Evolutionary conservation across 1,140 invertebrate species (phyloP).

Genomic region (Propsilocerus akamusi): DNA sequence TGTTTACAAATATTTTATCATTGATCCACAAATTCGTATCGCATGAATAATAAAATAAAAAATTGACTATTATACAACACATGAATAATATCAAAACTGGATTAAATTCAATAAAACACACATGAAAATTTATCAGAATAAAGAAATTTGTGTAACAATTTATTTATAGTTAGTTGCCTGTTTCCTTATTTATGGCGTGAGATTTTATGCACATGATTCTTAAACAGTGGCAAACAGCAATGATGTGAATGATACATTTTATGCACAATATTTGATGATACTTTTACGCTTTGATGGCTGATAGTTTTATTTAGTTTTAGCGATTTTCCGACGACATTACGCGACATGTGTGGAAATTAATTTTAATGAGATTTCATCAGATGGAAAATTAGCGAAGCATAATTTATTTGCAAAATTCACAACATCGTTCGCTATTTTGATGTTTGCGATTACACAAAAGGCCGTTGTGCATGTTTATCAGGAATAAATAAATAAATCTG

Average conservation of each 20-base stretch:
- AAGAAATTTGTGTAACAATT: too few relatives aligned
- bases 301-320: background rate
- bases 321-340: background rate
- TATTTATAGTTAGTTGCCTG: background rate
- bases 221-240: background rate
- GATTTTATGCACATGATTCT: conserved; percentile 3
- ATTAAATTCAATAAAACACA: too few relatives aligned
- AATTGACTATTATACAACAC: too few relatives aligned
- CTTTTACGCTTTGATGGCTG: background rate
- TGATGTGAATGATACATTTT: background rate
- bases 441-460: background rate
- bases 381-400: conserved; percentile 4
- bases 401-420: background rate
- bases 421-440: background rate
- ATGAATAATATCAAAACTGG: too few relatives aligned
- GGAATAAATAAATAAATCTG: too few relatives aligned
- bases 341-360: too few relatives aligned
- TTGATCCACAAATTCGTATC: too few relatives aligned
- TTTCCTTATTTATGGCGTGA: conserved; percentile 4
- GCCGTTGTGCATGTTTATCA: conserved; percentile 1
- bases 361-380: background rate
- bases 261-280: background rate
- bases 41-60: too few relatives aligned
- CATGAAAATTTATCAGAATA: too few relatives aligned
- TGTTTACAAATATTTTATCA: too few relatives aligned